Evolutionary conservation across 2,113 vertebrate genomes (phyloP).

Genomic region (rabbit (Oryctolagus cuniculus)): mOryCun1.1 NC_091436.1:72092501-72093000

Average conservation of each 20-base stretch:
- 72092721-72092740: too few species aligned
- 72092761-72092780: neutral
- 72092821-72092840: neutral
- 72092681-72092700: too few species aligned
- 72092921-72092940: neutral
- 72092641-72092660: too few species aligned
- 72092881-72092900: neutral
- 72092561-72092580: too few species aligned
- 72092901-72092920: neutral
- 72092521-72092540: too few species aligned
- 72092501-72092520: too few species aligned
- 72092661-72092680: too few species aligned
- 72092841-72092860: neutral
- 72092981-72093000: neutral
- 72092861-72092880: neutral
- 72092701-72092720: too few species aligned
- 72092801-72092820: neutral
- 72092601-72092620: too few species aligned
- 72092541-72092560: too few species aligned
- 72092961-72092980: neutral
- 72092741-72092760: neutral
- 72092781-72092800: slow-evolving; percentile 35
- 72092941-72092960: neutral
- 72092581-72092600: too few species aligned
- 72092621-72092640: too few species aligned